Percentiles rank a stretch among this genome's conserved stretches.
phyloP scores from a whole-genome alignment of 2,113 vertebrate genomes.

The Proteles cristata region DNA sequence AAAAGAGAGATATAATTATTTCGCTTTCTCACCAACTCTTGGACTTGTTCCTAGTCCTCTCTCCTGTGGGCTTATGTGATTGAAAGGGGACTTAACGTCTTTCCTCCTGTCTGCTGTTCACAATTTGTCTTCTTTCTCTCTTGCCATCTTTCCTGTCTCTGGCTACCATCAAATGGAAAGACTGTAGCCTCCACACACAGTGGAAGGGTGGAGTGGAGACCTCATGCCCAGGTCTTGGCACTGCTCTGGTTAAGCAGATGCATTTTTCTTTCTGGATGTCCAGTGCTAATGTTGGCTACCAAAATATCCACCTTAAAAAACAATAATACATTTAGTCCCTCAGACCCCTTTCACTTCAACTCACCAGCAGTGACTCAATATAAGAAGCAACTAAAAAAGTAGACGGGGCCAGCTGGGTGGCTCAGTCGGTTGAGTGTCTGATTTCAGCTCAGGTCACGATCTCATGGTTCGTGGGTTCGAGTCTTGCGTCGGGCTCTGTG shows the following conservation, averaged over 20 bases:
- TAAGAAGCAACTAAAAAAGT: not conserved
- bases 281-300: not conserved
- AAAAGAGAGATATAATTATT: not conserved
- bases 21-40: not conserved
- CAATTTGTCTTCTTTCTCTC: not conserved
- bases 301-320: not conserved
- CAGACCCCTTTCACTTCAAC: not conserved
- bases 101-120: not conserved
- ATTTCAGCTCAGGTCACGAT: too few species aligned
- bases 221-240: not conserved
- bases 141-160: not conserved
- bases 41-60: not conserved
- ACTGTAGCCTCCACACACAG: too few species aligned
- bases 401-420: too few species aligned
- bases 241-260: not conserved
- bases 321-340: not conserved
- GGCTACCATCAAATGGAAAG: not conserved
- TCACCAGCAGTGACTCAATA: not conserved
- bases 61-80: not conserved
- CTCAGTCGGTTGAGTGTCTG: too few species aligned
- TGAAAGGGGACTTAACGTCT: not conserved
- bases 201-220: fast-evolving
- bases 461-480: too few species aligned
- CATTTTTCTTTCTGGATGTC: not conserved
- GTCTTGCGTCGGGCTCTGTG: too few species aligned